Evolutionary conservation across 1,140 invertebrate genomes (phyloP), one percentile per base, ranked within the genome.

Genomic region (Cyclargus thomasi): DNA sequence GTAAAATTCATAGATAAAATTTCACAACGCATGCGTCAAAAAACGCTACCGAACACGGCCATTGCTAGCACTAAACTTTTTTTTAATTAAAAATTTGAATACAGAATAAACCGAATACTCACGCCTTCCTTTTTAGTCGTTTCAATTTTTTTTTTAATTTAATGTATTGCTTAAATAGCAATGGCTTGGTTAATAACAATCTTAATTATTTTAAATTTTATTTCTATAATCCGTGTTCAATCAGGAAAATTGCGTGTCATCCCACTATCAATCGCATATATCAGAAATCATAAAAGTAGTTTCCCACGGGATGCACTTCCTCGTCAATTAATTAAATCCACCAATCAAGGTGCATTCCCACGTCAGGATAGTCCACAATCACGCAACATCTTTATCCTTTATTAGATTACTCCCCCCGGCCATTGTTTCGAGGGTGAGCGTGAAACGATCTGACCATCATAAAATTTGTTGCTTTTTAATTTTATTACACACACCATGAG

Each of bases 311-410:
- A 75, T 77, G 73, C 73, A 76, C 71, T 74, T 73, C 65, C 65
- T 70, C 69, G 72, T 85, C 80, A 83, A 86, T 85, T 88, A 88
- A 89, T 89, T 86, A 89, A 82, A 72, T 66, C 74, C 70, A 79
- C 76, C 81, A 87, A 89, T 86, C 85, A 86, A 86, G 81, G 83
- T 79, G 77, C 70, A 78, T 88, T 89, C 86, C 86, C 86, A 89
- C 86, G 86, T 77, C 71, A 77, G 85, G 83, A 89, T 87, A 85
- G 82, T 84, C 81, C 75, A 64, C 79, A 86, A 89, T 89, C 86
- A 89, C 84, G 86, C 86, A 89, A 89, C 86, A 89, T 89, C 86
- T 89, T 87, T 79, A 87, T 88, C 79, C 78, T 74, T 81, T 83
- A 83, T 82, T 85, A 80, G 78, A 84, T 85, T 82, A 78, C 72